These are phyloP conservation scores for Periophthalmus magnuspinnatus DNA, from an alignment of 2,797 vertebrate genomes.

Conservation along the genomic window DNA sequence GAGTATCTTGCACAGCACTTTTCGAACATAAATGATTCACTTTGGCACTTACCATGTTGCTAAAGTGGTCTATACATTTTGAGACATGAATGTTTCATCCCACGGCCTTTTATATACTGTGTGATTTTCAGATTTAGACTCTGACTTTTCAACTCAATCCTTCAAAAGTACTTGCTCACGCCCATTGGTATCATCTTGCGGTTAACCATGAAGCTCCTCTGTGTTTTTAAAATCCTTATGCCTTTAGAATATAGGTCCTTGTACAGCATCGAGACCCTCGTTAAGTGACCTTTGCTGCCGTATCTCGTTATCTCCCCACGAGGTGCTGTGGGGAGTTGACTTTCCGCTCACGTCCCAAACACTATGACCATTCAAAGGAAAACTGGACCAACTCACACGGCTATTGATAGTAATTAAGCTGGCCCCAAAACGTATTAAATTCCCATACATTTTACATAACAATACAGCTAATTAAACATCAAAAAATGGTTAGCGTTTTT, in stretches of 20 bases:
- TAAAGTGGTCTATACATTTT: constrained; percentile 7
- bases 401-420: constrained; percentile 42
- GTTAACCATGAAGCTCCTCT: background rate
- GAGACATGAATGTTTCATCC: background rate
- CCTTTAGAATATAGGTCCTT: background rate
- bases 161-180: background rate
- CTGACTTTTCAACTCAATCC: background rate
- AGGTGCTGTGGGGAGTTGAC: background rate
- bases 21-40: background rate
- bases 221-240: background rate
- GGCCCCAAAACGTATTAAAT: constrained; percentile 61
- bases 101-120: background rate
- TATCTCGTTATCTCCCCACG: constrained; percentile 15
- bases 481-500: background rate
- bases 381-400: constrained; percentile 34
- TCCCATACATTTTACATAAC: constrained; percentile 18
- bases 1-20: background rate
- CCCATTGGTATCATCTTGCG: background rate
- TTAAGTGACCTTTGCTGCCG: constrained; percentile 45
- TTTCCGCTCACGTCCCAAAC: constrained; percentile 32
- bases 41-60: background rate
- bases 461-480: background rate
- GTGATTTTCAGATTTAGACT: background rate
- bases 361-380: constrained; percentile 28
- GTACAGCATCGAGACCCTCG: constrained; percentile 6